Conservation (phyloP, 2,888 invertebrate species). For the Aradus depressus region DNA sequence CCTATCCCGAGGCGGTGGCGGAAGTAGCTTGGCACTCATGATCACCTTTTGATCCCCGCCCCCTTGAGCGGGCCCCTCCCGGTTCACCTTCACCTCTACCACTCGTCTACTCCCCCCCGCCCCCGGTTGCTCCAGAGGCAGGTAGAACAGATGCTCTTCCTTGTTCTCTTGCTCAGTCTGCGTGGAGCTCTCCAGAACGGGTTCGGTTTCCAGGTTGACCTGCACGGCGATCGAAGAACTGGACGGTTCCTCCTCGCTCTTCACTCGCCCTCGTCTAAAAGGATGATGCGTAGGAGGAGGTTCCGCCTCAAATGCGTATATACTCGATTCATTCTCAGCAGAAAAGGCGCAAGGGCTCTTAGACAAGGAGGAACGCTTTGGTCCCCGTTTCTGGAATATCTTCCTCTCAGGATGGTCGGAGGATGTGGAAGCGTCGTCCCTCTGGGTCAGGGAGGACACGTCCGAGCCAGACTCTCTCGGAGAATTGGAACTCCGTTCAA, state of each 20-base stretch:
- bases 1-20: conserved; percentile 1
- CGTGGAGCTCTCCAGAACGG: conserved; percentile 35
- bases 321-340: conserved; percentile 55
- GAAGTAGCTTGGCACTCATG: conserved; percentile 47
- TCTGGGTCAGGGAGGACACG: conserved; percentile 26
- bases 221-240: conserved; percentile 44
- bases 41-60: conserved; percentile 51
- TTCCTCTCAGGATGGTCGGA: conserved; percentile 27
- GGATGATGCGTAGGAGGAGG: conserved; percentile 44
- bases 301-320: conserved; percentile 60
- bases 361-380: conserved; percentile 38
- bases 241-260: conserved; percentile 38
- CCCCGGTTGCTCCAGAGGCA: conserved; percentile 41
- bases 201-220: conserved; percentile 41
- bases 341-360: conserved; percentile 49
- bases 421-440: conserved; percentile 27
- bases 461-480: conserved; percentile 25
- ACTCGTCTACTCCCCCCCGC: conserved; percentile 42
- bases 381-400: conserved; percentile 39
- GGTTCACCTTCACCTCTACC: conserved; percentile 52
- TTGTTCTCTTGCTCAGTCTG: conserved; percentile 38
- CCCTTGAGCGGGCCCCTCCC: conserved; percentile 52
- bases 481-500: conserved; percentile 22
- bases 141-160: conserved; percentile 49
- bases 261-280: conserved; percentile 39